These are phyloP conservation scores for Mycetomoellerius zeteki DNA, from an alignment of 1,140 invertebrate genomes.

Conservation along the genomic window DNA sequence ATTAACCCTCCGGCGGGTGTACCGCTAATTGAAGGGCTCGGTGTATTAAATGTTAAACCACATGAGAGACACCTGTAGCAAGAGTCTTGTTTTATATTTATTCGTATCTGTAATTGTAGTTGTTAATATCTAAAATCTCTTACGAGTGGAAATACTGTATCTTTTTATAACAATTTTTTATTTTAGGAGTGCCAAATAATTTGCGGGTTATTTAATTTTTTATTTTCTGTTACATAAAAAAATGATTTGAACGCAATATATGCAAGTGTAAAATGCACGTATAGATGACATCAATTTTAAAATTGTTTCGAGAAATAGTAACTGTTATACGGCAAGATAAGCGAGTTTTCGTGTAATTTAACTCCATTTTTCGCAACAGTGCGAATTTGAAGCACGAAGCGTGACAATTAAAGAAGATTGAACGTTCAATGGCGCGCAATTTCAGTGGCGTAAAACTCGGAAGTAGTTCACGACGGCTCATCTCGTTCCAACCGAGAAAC, in stretches of 20 bases:
- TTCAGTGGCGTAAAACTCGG: constrained; percentile 53
- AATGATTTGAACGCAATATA: background rate
- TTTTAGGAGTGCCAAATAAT: background rate
- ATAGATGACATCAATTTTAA: background rate
- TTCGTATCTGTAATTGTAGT: background rate
- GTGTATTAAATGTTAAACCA: constrained; percentile 53
- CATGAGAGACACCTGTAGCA: constrained; percentile 32
- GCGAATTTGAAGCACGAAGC: constrained; percentile 48
- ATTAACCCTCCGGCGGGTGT: constrained; percentile 29
- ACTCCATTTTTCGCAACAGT: constrained; percentile 43
- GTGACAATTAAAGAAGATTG: constrained; percentile 61
- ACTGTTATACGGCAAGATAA: constrained; percentile 18
- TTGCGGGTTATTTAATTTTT: background rate
- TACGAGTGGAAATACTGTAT: background rate
- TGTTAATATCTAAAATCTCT: constrained; percentile 11
- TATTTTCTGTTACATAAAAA: background rate
- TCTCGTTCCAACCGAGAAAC: constrained; percentile 39
- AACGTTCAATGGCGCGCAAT: constrained; percentile 59
- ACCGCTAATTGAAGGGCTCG: constrained; percentile 54
- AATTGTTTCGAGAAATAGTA: background rate
- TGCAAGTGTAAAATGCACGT: background rate
- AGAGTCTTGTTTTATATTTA: constrained; percentile 26
- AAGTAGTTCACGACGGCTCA: constrained; percentile 42
- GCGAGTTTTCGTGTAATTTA: constrained; percentile 41
- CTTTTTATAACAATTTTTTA: background rate